A percentile compares a stretch with the other conserved stretches of the same genome.
Evolutionary conservation across 2,888 invertebrate genomes (phyloP).

Genomic region (Mimas tiliae): DNA sequence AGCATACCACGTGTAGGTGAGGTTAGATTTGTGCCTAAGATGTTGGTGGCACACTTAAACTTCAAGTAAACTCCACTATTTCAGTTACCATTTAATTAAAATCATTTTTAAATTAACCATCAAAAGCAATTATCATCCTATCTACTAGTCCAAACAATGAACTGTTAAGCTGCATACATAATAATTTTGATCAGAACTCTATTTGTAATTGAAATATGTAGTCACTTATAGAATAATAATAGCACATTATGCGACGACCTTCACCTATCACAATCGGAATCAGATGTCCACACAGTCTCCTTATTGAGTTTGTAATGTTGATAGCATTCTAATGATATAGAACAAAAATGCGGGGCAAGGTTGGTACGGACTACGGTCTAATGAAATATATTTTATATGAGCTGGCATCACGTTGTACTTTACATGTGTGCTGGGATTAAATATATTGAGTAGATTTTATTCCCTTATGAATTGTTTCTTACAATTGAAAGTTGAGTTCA

Average conservation of each 20-base stretch:
- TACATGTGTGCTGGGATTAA: background rate
- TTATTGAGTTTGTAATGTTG: constrained; percentile 50
- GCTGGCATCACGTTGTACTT: background rate
- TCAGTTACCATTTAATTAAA: background rate
- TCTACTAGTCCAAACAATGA: background rate
- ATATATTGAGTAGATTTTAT: background rate
- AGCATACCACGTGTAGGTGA: too few relatives aligned
- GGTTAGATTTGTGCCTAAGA: too few relatives aligned
- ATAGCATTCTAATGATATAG: constrained; percentile 54
- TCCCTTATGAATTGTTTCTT: background rate
- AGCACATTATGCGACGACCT: constrained; percentile 46
- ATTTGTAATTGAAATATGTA: constrained; percentile 18
- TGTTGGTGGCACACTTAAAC: too few relatives aligned
- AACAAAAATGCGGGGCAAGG: constrained; percentile 57
- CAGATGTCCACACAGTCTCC: constrained; percentile 53
- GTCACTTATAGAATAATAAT: constrained; percentile 29
- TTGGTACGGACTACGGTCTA: constrained; percentile 30
- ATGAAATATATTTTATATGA: constrained; percentile 26
- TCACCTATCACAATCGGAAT: constrained; percentile 56
- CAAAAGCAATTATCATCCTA: too few relatives aligned
- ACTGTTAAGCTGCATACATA: background rate
- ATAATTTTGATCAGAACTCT: constrained; percentile 5
- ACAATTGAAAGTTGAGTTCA: background rate
- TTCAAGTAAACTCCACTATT: too few relatives aligned
- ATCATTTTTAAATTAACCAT: too few relatives aligned